Conservation (phyloP, 2,888 invertebrate species). For the Drosophila engyochracea region DNA sequence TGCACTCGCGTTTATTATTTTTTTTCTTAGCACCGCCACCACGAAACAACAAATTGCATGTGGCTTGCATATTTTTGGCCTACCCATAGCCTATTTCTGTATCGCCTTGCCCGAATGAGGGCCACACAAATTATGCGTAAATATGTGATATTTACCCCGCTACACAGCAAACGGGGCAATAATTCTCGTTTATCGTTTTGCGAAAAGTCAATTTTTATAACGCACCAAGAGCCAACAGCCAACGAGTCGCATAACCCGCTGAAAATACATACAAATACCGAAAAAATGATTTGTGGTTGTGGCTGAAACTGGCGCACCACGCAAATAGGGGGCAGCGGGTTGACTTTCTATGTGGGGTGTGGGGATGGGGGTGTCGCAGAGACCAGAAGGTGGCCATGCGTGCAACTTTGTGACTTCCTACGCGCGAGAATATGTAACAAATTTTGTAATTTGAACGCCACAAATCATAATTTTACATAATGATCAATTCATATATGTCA, state of each 20-base stretch:
- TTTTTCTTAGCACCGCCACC: constrained; percentile 53
- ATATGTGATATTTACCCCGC: constrained; percentile 50
- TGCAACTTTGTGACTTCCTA: constrained; percentile 52
- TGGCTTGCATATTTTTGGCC: constrained; percentile 62
- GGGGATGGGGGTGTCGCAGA: neutral
- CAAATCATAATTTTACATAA: constrained; percentile 82
- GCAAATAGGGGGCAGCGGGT: neutral
- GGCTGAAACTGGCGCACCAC: constrained; percentile 63
- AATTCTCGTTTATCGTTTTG: constrained; percentile 75
- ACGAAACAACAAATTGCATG: constrained; percentile 44
- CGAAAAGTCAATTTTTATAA: constrained; percentile 75
- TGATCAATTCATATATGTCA: constrained; percentile 82
- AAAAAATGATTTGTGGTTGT: constrained; percentile 71
- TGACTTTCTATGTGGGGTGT: neutral
- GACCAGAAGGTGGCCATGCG: constrained; percentile 33
- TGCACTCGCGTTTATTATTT: neutral
- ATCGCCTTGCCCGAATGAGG: constrained; percentile 49
- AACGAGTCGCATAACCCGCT: constrained; percentile 48
- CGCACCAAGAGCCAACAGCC: constrained; percentile 30
- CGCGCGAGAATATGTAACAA: constrained; percentile 64
- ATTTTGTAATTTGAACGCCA: constrained; percentile 80
- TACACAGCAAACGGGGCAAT: constrained; percentile 32
- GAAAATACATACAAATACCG: constrained; percentile 36
- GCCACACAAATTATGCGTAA: constrained; percentile 75
- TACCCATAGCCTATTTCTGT: constrained; percentile 58